phyloP scores from a whole-genome alignment of 2,113 vertebrate species.

The Stigmatopora nigra region DNA sequence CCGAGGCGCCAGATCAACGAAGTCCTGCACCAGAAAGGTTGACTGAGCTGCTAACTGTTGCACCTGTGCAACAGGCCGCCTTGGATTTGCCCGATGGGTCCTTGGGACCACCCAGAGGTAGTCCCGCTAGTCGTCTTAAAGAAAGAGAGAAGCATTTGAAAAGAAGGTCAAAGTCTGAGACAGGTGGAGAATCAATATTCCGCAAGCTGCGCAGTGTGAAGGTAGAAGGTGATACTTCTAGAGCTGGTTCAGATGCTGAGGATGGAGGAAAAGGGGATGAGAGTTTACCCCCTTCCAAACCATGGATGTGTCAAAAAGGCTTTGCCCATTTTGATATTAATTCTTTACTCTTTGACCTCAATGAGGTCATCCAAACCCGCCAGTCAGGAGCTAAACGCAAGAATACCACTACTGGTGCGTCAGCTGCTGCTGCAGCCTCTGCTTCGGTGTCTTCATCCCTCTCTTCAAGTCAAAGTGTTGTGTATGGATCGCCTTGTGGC shows the following conservation, averaged over 20 bases:
- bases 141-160: conserved; percentile 97
- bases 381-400: conserved; percentile 89
- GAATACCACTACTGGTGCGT: conserved; percentile 95
- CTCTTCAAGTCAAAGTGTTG: conserved; percentile 70
- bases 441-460: conserved; percentile 84
- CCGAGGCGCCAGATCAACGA: conserved; percentile 83
- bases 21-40: conserved; percentile 82
- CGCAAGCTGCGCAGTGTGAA: conserved; percentile 94
- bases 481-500: conserved; percentile 89
- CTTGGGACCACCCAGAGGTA: conserved; percentile 72
- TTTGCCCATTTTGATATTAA: conserved; percentile 95
- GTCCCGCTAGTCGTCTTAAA: conserved; percentile 86
- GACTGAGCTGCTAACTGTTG: conserved; percentile 83
- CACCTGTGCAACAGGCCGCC: conserved; percentile 69
- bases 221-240: conserved; percentile 81
- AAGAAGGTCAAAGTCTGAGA: conserved; percentile 95
- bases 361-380: conserved; percentile 81
- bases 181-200: conserved; percentile 95
- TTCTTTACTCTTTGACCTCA: conserved; percentile 96
- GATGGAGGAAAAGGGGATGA: conserved; percentile 87
- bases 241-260: conserved; percentile 86
- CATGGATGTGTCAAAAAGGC: conserved; percentile 91
- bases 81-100: conserved; percentile 90
- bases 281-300: conserved; percentile 68
- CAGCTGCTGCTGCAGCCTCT: conserved; percentile 86